These are phyloP conservation scores for Buathra laborator DNA, from an alignment of 2,888 invertebrate species.

Conservation along the genomic window DNA sequence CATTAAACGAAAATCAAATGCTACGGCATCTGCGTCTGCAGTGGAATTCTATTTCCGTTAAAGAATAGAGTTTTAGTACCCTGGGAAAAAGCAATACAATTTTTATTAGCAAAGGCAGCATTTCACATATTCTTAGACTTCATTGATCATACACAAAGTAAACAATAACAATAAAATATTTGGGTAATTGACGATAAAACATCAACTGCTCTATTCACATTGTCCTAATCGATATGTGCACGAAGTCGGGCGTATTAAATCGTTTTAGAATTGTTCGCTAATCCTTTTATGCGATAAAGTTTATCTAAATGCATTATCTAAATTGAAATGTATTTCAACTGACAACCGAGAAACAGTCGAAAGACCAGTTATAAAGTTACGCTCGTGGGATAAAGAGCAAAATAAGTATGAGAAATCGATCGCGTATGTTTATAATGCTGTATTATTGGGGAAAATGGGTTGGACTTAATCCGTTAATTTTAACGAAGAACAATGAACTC, in stretches of 20 bases:
- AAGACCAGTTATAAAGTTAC: background rate
- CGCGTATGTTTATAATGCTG: conserved; percentile 25
- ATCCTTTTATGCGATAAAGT: background rate
- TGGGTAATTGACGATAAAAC: too few relatives aligned
- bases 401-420: conserved; percentile 6
- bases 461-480: conserved; percentile 50
- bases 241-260: background rate
- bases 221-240: background rate
- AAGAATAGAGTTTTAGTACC: too few relatives aligned
- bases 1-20: too few relatives aligned
- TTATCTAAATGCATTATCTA: conserved; percentile 24
- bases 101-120: too few relatives aligned
- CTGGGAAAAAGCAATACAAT: too few relatives aligned
- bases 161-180: background rate
- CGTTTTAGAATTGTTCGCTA: background rate
- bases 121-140: too few relatives aligned
- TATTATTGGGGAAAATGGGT: conserved; percentile 57
- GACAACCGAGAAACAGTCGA: background rate
- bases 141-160: background rate
- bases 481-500: conserved; percentile 23
- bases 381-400: conserved; percentile 7
- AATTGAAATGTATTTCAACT: conserved; percentile 19
- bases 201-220: too few relatives aligned
- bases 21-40: too few relatives aligned
- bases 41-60: too few relatives aligned